Evolutionary conservation across 2,113 vertebrate genomes (phyloP).

Genomic region (Antidorcas marsupialis): DNA sequence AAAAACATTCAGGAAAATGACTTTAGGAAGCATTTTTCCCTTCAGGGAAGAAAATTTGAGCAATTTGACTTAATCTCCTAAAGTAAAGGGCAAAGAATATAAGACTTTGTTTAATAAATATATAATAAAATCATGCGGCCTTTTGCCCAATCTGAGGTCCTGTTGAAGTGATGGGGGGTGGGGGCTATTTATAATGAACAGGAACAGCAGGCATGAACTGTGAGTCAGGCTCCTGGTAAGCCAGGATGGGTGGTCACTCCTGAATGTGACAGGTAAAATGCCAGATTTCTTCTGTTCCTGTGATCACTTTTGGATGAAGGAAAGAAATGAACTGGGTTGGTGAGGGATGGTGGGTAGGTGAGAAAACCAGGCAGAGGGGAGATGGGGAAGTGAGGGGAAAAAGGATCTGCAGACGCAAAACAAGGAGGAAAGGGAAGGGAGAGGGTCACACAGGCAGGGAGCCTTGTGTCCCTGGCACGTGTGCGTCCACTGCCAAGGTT

Average conservation of each 20-base stretch:
- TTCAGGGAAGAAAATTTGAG: neutral
- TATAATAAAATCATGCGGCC: neutral
- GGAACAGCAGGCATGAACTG: rapidly evolving
- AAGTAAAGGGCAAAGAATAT: neutral
- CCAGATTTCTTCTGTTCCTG: neutral
- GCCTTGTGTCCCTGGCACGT: rapidly evolving
- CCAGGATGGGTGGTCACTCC: neutral
- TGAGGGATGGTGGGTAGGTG: neutral
- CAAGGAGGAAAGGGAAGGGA: neutral
- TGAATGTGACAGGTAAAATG: neutral
- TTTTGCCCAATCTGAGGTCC: neutral
- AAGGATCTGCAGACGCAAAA: neutral
- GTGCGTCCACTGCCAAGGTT: rapidly evolving
- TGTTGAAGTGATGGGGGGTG: neutral
- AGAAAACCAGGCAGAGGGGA: neutral
- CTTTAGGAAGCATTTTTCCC: neutral
- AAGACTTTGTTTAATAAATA: neutral
- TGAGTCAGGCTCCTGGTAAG: neutral
- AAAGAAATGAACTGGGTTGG: neutral
- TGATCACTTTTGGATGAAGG: neutral
- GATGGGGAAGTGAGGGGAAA: rapidly evolving
- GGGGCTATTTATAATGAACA: neutral
- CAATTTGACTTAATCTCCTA: neutral
- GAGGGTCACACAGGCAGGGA: rapidly evolving
- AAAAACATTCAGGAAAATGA: neutral